Conservation (phyloP, 35 echinoderm and acorn worm species). For the Apostichopus parvimensis region DNA sequence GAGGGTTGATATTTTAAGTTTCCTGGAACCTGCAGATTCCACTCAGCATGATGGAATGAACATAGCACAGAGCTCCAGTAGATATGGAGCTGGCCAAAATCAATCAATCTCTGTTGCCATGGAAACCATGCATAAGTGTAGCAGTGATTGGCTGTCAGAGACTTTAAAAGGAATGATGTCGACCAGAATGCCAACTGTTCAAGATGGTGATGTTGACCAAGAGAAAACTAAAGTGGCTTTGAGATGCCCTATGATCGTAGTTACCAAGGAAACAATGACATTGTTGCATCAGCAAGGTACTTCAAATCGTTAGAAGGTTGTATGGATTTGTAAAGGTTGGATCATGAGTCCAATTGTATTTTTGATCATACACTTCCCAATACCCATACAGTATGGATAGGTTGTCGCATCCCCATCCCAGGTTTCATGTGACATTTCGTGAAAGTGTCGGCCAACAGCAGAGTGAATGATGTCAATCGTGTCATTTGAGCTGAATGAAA, state of each 20-base stretch:
- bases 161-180: slow-evolving; percentile 6
- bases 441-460: too few relatives aligned
- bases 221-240: neutral
- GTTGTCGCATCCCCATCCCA: too few relatives aligned
- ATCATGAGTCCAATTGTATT: neutral
- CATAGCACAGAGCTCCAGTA: neutral
- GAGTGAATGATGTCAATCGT: too few relatives aligned
- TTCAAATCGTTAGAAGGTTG: neutral
- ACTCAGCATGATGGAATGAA: neutral
- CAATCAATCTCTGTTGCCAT: neutral
- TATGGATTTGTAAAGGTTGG: neutral
- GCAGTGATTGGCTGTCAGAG: neutral
- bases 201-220: neutral
- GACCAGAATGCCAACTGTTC: neutral
- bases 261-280: neutral
- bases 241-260: neutral
- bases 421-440: too few relatives aligned
- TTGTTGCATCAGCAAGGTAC: neutral
- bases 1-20: slow-evolving; percentile 17
- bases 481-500: too few relatives aligned
- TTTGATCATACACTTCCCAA: neutral
- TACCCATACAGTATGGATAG: too few relatives aligned
- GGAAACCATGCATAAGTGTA: neutral
- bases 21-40: neutral
- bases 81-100: neutral